Base-by-base conservation (phyloP, 2,888 invertebrate species). In the Cantharis nigra region DNA sequence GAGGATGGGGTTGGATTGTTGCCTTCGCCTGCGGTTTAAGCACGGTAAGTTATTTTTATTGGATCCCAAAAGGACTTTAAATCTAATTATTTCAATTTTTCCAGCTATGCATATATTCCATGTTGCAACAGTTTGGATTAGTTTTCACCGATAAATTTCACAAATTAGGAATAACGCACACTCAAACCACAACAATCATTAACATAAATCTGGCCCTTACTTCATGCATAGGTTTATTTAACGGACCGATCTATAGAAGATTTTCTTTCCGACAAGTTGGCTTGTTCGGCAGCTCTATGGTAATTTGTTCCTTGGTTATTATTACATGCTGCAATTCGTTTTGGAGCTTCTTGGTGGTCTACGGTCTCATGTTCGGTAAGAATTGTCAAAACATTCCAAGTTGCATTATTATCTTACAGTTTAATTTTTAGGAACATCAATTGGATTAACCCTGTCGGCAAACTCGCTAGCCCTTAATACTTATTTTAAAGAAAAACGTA, bases 1-100 rank as follows among this genome's bases (percentile, higher is more conserved):
- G 94, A 5, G 94, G 94, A 0, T 95, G 94, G 94, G 93, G 93
- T 0, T 95, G 94, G 94, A 89, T 94, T 85, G 91, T 95, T 18
- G 91, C 94, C 28, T 84, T 94, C 5, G 94, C 94, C 3, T 92
- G 93, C 70, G 94, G 94, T 81, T 89, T 93, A 83, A 93, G 93
- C 72, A 94, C 94, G 86, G 94, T 94, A 89, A 91, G 92, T 91
- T 72, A 67, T 9, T 65, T 18, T 18, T 10, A 1, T 30, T 67
- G 0, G 11, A 3, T 49, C 10, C 11, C 2, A 20, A 13, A 3
- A 13, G 3, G 2, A 16, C 20, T 73, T 62, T 28, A 67, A 20
- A 67, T 23, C 13, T n/a, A 49, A 49, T 4, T 4, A 4, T 13
- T 20, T 23, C 5, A 49, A n/a, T 49, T 13, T 1, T 67, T 67